Evolutionary conservation across 1,140 invertebrate genomes (phyloP), one percentile per base, ranked within the genome.

Genomic region (Grapholita molesta): DNA sequence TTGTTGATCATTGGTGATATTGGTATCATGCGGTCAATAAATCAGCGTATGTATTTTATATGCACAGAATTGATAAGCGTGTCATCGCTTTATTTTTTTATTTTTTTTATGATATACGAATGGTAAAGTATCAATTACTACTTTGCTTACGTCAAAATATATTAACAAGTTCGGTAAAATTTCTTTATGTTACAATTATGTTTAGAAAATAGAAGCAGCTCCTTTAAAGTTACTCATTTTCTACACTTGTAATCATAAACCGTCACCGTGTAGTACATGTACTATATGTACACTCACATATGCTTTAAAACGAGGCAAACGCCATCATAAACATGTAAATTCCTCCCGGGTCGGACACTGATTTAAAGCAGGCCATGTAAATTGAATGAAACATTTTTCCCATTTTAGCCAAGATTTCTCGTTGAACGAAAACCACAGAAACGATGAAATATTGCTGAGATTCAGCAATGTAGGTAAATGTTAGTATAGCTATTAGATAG

Each of bases 351-450:
- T 61, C 18, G 42, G 42, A 48, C 42, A 8, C 42, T 48, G 42
- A 48, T 61, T 61, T 61, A 61, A 61, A 61, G 55, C 55, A 25
- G 24, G 11, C 25, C n/a, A 57, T 61, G 55, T 28, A 28, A 61
- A 61, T 61, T 61, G 25, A 61, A 61, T 61, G 55, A 15, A 61
- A 5, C 28, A 21, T 61, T 61, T 61, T 61, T 57, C 24, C 24
- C 55, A 61, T 28, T 61, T 61, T 28, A 61, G 6, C 25, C 6
- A 15, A 12, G 15, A 52, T 52, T n/a, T 52, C 12, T 4, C 7
- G 5, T 7, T 28, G 25, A 61, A 25, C 55, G 12, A n/a, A 18
- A 48, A 48, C 21, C 15, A 8, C 42, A 9, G 18, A 18, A 48
- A 21, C 42, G 42, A 48, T 48, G 18, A 48, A 48, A 21, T 48